Evolutionary conservation across 2,797 vertebrate species (phyloP), one percentile per base, ranked within the genome.

Genomic region (Gadopsis marmoratus): DNA sequence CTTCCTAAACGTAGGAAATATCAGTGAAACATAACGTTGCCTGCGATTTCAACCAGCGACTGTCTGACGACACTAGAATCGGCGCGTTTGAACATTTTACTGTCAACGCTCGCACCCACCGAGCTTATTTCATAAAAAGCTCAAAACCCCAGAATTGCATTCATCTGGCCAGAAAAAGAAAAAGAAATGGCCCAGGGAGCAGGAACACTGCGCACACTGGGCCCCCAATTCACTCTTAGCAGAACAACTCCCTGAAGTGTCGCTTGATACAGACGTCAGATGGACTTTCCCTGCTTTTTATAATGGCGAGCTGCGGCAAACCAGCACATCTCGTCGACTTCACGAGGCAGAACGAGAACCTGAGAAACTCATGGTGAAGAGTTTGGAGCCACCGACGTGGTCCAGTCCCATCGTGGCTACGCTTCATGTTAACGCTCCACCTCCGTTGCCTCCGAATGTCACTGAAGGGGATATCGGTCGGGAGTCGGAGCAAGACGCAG

Each of bases 231-330:
- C 58, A 74, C 51, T 65, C 54, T 11, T 9, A 29, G 4, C 35
- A 69, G 70, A 78, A 53, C 39, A 29, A 47, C 53, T 65, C 71
- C 1, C 7, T 43, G 39, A 83, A 76, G 48, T 31, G 58, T 41
- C 29, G 41, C 59, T 17, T 10, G 59, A 79, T 58, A 62, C 50
- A 54, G 65, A 74, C n/a, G 4, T 48, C 45, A 53, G 71, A 59
- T 7, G 3, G 59, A 56, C 43, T 51, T 54, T 71, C 71, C 59
- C 77, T 78, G 63, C 58, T 67, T 74, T 63, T 4, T 33, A 62
- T 47, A 60, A 71, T 9, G 19, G 12, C 56, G 37, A 13, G 33
- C 59, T 31, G 78, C 8, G 14, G 33, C 21, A 41, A 41, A 56
- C 53, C 11, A 17, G 63, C 43, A 35, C 0, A 47, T 55, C 45